phyloP scores from a whole-genome alignment of 2,888 invertebrate genomes.

The Cephalotes varians region DNA sequence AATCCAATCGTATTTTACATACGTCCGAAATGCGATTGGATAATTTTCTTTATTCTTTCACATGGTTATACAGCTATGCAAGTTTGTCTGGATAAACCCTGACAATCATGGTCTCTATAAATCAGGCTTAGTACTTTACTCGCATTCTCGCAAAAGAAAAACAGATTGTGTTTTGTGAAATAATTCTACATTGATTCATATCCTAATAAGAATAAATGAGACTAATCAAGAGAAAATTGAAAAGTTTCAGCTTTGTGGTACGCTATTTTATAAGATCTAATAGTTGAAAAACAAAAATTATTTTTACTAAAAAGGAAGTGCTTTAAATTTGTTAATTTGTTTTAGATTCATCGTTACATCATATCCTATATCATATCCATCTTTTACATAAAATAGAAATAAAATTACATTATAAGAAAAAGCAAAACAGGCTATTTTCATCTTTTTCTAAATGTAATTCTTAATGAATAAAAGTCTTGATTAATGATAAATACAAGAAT shows the following conservation, averaged over 20 bases:
- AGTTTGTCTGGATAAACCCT: no score
- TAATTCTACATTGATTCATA: background rate
- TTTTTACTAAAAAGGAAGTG: background rate
- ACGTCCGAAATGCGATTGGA: no score
- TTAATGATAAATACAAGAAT: background rate
- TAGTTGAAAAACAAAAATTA: background rate
- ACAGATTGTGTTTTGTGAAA: background rate
- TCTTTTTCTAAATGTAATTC: background rate
- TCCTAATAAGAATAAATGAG: background rate
- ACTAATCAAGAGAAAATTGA: background rate
- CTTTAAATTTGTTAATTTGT: background rate
- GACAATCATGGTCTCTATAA: no score
- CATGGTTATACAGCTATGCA: no score
- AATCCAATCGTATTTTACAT: no score
- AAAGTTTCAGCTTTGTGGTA: background rate
- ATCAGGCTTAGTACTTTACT: background rate
- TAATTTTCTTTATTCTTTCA: no score
- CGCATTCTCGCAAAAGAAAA: background rate
- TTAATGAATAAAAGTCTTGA: background rate
- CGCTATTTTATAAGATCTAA: background rate
- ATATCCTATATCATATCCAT: background rate
- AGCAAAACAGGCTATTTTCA: background rate
- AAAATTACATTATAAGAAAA: background rate
- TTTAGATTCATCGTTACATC: background rate
- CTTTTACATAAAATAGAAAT: background rate